These are phyloP conservation scores for Cheilosia pagana DNA, from an alignment of 2,888 invertebrate species.

Conservation along the genomic window DNA sequence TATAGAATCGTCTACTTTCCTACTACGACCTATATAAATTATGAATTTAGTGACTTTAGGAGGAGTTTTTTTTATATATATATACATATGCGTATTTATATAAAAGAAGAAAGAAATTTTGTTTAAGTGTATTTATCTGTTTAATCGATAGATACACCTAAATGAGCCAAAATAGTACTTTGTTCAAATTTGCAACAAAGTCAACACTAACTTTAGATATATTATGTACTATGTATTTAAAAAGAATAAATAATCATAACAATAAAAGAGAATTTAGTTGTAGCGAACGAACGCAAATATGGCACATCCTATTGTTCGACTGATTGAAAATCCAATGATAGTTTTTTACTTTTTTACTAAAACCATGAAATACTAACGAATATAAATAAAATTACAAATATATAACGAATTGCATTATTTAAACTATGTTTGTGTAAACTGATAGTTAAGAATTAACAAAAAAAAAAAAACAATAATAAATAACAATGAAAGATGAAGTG, in stretches of 20 bases:
- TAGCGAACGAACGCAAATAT: conserved; percentile 39
- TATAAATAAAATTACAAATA: conserved; percentile 1
- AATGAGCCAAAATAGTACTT: conserved; percentile 39
- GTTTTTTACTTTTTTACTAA: conserved; percentile 75
- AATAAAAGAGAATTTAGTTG: conserved; percentile 35
- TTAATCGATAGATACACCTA: conserved; percentile 49
- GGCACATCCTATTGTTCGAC: conserved; percentile 82
- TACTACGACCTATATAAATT: conserved; percentile 72
- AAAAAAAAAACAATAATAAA: conserved; percentile 20
- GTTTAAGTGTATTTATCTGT: conserved; percentile 63
- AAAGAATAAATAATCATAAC: conserved; percentile 29
- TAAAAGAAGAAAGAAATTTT: conserved; percentile 16
- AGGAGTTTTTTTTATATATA: conserved; percentile 38
- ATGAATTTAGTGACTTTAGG: conserved; percentile 67
- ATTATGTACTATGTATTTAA: conserved; percentile 49
- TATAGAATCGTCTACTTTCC: conserved; percentile 72
- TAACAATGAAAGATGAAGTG: conserved; percentile 29
- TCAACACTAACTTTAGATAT: conserved; percentile 48
- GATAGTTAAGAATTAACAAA: conserved; percentile 65
- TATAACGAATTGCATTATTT: conserved; percentile 38
- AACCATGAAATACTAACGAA: conserved; percentile 38
- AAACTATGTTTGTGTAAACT: conserved; percentile 59
- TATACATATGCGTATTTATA: no score
- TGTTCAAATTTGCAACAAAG: conserved; percentile 39
- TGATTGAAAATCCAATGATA: conserved; percentile 80